Base-by-base conservation (phyloP, 2,113 vertebrate genomes). In the Entomyzon cyanotis region DNA sequence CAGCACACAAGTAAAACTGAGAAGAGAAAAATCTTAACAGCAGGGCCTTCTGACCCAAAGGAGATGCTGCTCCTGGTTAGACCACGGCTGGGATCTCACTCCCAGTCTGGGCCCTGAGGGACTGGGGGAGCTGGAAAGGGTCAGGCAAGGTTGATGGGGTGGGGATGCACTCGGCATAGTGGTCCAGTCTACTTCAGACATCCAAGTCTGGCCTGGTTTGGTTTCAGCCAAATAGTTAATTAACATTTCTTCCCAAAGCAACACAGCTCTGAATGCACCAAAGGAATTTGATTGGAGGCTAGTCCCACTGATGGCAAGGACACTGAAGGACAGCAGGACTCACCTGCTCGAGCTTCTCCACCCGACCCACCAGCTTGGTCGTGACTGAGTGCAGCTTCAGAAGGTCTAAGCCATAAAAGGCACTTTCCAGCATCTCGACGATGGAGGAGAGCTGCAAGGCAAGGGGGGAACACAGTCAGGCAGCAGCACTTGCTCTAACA, bases 391-490 rank as follows among this genome's bases (percentile, higher is more conserved):
- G 99, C 74, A 99, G 96, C 94, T 99, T 99, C 87, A 99, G 94
- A 30, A 99, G 98, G 96, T 99, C 99, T 95, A 99, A 97, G 55
- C 99, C 99, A 50, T 99, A 99, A 91, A 99, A 99, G 31, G 99
- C 98, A 14, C 98, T 98, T 97, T 99, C 99, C 94, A 99, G 98
- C 97, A 99, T 98, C 95, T 99, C 99, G 0, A 99, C 96, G n/a
- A 99, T 97, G 42, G 98, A 98, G 77, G 99, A 98, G 24, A 99
- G 95, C 99, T 99, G 94, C 23, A 97, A 96, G 81, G 64, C 89
- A 97, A 96, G 73, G 69, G 47, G 31, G 73, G 46, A 20, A 12
- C 15, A 42, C 4, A 2, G 12, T 96, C 70, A 90, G 80, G 25
- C 37, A 31, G 8, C n/a, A 78, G 30, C 44, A 31, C 9, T 37